Evolutionary conservation across 2,888 invertebrate genomes (phyloP), one percentile per base, ranked within the genome.

Genomic region (Aromia moschata): DNA sequence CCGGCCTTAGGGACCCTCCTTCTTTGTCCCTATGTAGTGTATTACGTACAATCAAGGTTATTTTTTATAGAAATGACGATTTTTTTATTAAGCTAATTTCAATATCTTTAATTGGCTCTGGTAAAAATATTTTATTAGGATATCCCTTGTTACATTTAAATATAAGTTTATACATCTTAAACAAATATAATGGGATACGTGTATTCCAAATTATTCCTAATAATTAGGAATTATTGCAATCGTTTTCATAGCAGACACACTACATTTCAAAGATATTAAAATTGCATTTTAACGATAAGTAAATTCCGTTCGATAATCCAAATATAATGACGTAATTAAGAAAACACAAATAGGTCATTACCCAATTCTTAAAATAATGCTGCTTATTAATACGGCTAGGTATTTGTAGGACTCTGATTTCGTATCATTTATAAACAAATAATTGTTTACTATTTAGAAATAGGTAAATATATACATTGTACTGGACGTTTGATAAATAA

Each of bases 401-500:
- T 25, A 25, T 25, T 25, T 25, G 40, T 40, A 11, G 18, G 15
- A 40, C 17, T 40, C 17, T 14, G 31, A 15, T 17, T 37, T 16
- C 11, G 36, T 18, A 36, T 18, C 20, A 47, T 47, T 47, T 47
- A 47, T 36, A 47, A 37, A 47, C 17, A 47, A 25, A 47, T 37
- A 14, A 20, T 18, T 47, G 37, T 47, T 47, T 47, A 36, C 18
- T 10, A 33, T 47, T 47, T 36, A n/a, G 36, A 47, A 47, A 47
- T 37, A 30, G 17, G 18, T 17, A 5, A 17, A 20, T 47, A 36
- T 47, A 25, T 37, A 14, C 12, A 37, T 47, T 47, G 17, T 36
- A 18, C 11, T 45, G 15, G 30, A 17, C 36, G 47, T 47, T 47
- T 47, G 31, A 36, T 47, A 47, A 47, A 47, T 36, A 47, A 47